Evolutionary conservation across 2,797 vertebrate species (phyloP).

Genomic region (Bradypodion ventrale): DNA sequence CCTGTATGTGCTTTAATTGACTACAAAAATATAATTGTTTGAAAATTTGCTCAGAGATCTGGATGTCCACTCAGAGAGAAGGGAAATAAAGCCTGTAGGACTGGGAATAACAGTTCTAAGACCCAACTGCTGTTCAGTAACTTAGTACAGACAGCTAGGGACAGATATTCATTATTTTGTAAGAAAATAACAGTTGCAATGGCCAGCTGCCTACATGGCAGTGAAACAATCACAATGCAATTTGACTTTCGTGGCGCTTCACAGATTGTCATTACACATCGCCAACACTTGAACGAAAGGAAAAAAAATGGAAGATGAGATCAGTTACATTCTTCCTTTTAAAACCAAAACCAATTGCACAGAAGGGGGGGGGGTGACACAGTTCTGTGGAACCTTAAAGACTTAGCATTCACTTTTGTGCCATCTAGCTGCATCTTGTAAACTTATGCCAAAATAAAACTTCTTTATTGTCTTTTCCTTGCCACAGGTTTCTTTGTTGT

Average conservation of each 20-base stretch:
- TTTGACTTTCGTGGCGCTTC: conserved; percentile 44
- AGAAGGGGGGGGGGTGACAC: not conserved
- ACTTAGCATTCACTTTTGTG: no score
- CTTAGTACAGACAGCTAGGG: conserved; percentile 5
- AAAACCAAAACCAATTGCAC: conserved; percentile 4
- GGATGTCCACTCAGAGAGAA: not conserved
- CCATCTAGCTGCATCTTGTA: no score
- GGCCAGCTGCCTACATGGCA: conserved; percentile 33
- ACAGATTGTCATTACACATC: conserved; percentile 52
- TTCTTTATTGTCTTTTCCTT: no score
- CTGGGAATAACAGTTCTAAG: rapidly evolving
- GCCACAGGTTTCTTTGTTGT: no score
- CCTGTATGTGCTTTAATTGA: not conserved
- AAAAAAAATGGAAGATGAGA: conserved; percentile 40
- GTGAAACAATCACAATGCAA: conserved; percentile 47
- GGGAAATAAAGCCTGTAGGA: conserved; percentile 6
- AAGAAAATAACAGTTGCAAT: conserved; percentile 52
- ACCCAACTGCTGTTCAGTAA: conserved; percentile 33
- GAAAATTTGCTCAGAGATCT: not conserved
- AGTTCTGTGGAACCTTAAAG: no score
- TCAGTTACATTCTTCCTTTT: conserved; percentile 55
- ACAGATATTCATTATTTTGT: conserved; percentile 28
- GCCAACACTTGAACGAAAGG: conserved; percentile 29
- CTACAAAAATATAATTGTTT: not conserved
- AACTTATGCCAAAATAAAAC: no score